These are phyloP conservation scores for Eleutherodactylus coqui DNA, from an alignment of 2,797 vertebrate species.

Conservation along the genomic window DNA sequence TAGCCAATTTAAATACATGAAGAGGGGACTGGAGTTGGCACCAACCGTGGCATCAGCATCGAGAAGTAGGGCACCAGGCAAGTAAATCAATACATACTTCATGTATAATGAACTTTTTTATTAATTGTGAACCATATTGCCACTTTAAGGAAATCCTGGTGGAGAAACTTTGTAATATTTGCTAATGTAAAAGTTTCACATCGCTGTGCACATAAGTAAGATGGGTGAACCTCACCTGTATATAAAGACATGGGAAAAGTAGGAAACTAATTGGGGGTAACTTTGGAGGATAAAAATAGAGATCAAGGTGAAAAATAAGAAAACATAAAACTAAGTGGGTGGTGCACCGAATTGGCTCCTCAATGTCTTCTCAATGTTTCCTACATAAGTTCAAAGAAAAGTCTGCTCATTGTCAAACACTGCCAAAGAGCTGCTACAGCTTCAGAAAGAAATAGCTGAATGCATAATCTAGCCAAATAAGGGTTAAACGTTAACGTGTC, in stretches of 20 bases:
- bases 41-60: no score
- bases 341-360: not conserved
- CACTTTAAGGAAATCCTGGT: no score
- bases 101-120: no score
- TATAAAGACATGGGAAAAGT: not conserved
- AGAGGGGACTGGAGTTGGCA: no score
- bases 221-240: no score
- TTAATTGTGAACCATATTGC: no score
- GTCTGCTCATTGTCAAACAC: constrained; percentile 33
- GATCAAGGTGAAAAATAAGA: not conserved
- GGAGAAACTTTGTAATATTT: no score
- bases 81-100: no score
- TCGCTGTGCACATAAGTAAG: no score
- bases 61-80: no score
- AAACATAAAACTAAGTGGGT: not conserved
- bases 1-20: no score
- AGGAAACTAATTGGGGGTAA: no score
- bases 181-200: not conserved
- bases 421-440: constrained; percentile 6
- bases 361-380: not conserved
- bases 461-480: constrained; percentile 29
- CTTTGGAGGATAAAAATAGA: not conserved
- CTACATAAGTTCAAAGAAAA: constrained; percentile 40
- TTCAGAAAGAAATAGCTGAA: constrained; percentile 28
- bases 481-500: not conserved